Evolutionary conservation across 2,888 invertebrate genomes (phyloP), one percentile per base, ranked within the genome.

Genomic region (Scelioninae gen. 2): DNA sequence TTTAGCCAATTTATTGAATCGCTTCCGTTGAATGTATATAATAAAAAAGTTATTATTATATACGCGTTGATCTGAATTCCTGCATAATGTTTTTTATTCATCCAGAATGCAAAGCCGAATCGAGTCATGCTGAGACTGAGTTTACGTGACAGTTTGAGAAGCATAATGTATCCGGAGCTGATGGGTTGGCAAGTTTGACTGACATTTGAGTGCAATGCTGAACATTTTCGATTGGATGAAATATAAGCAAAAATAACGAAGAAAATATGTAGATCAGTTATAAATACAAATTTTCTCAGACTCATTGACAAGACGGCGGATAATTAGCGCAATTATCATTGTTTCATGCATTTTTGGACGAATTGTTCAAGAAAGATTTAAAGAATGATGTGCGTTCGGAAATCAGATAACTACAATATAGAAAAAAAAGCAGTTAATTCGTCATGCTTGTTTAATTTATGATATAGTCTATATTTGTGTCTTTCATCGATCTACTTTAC

Each of bases 401-500:
- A 43, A 43, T 53, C 52, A 33, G 45, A 11, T 45, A 53, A n/a
- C n/a, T n/a, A 55, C 28, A 48, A 19, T 55, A 35, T 35, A 55
- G 25, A 61, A 50, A 60, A 43, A 73, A 64, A 48, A 46, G 50
- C 57, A 37, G 63, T 68, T 57, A 37, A 61, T 25, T 73, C 52
- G 41, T 18, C 35, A 31, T 58, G 64, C 41, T 31, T 58, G 58
- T 63, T 68, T 63, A 63, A 73, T 68, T 68, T 68, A 68, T 68
- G 46, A 73, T 46, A 16, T 31, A 58, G 58, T 58, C 73, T 68
- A 73, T 73, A 68, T 68, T 68, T 45, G 58, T 35, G 22, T 53
- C 52, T 37, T 35, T 58, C 61, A 73, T 73, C 52, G 73, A 73
- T 73, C 41, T 68, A 57, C 52, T 55, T 63, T 55, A 68, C 63